Percentiles rank a stretch among this genome's conserved stretches.
These are phyloP conservation scores for Xylota segnis DNA, from an alignment of 2,888 invertebrate genomes.

Conservation along the genomic window DNA sequence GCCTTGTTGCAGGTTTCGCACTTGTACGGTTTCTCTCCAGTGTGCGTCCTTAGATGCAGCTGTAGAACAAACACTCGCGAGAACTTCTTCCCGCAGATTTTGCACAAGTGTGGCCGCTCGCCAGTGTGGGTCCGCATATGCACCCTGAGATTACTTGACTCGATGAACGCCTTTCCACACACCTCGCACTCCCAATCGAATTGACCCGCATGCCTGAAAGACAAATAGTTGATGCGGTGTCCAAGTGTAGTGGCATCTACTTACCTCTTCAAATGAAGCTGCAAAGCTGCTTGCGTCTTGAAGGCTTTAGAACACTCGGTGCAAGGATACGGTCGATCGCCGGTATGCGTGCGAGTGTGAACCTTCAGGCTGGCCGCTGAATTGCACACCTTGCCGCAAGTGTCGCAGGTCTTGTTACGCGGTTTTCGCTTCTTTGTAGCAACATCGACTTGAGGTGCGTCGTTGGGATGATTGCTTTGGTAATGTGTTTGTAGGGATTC, in stretches of 20 bases:
- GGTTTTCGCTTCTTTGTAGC: slow-evolving; percentile 3
- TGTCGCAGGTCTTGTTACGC: slow-evolving; percentile 74
- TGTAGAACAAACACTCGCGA: slow-evolving; percentile 81
- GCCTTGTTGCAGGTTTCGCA: slow-evolving; percentile 57
- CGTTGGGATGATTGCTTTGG: not conserved
- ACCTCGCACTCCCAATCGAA: slow-evolving; percentile 79
- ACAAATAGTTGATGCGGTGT: not conserved
- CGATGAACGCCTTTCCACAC: slow-evolving; percentile 81
- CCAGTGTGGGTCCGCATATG: slow-evolving; percentile 82
- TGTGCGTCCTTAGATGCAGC: slow-evolving; percentile 86
- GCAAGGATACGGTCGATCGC: slow-evolving; percentile 82
- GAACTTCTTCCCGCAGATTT: slow-evolving; percentile 81
- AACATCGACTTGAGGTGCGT: not conserved
- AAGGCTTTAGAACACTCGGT: slow-evolving; percentile 81
- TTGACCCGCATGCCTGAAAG: slow-evolving; percentile 78
- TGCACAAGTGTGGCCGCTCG: slow-evolving; percentile 81
- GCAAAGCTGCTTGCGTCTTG: slow-evolving; percentile 81
- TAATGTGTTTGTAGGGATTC: slow-evolving; percentile 84
- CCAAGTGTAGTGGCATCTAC: no score
- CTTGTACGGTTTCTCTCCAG: slow-evolving; percentile 79
- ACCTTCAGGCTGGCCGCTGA: slow-evolving; percentile 79
- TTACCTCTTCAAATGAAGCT: slow-evolving; percentile 80
- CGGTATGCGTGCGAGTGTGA: slow-evolving; percentile 81
- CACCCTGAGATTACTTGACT: slow-evolving; percentile 81
- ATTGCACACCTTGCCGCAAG: slow-evolving; percentile 79